Conservation (phyloP, 2,113 vertebrate species). For the Pongo pygmaeus region DNA sequence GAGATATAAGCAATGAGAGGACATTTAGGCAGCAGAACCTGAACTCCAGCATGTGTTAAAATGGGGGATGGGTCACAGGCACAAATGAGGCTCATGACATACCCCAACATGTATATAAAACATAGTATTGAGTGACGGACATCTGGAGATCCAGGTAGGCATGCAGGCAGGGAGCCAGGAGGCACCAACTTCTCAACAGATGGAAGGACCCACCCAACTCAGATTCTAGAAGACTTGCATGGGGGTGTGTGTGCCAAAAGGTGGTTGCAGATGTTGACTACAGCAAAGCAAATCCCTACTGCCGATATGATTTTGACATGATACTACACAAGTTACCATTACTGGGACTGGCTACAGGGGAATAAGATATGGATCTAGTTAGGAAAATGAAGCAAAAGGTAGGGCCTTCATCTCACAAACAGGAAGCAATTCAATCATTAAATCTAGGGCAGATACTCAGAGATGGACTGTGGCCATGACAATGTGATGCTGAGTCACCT, state of each 20-base stretch:
- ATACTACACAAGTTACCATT: background rate
- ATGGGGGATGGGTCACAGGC: background rate
- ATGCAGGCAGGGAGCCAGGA: background rate
- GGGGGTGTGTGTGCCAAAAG: background rate
- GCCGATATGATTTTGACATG: background rate
- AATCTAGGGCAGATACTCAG: background rate
- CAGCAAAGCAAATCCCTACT: background rate
- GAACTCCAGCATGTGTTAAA: background rate
- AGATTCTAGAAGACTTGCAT: background rate
- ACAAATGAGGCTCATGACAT: fast-evolving
- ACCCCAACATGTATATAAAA: background rate
- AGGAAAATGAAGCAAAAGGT: background rate
- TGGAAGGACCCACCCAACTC: background rate
- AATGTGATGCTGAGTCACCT: background rate
- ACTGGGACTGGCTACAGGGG: background rate
- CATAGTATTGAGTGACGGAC: no score
- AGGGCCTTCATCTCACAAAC: background rate
- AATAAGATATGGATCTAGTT: background rate
- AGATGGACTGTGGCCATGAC: background rate
- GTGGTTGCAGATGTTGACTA: background rate
- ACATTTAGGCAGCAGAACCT: background rate
- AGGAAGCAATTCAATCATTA: background rate
- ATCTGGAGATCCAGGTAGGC: background rate
- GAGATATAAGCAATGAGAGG: background rate
- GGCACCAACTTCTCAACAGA: background rate